Evolutionary conservation across 1,140 invertebrate genomes (phyloP).

Genomic region (Bombus affinis): DNA sequence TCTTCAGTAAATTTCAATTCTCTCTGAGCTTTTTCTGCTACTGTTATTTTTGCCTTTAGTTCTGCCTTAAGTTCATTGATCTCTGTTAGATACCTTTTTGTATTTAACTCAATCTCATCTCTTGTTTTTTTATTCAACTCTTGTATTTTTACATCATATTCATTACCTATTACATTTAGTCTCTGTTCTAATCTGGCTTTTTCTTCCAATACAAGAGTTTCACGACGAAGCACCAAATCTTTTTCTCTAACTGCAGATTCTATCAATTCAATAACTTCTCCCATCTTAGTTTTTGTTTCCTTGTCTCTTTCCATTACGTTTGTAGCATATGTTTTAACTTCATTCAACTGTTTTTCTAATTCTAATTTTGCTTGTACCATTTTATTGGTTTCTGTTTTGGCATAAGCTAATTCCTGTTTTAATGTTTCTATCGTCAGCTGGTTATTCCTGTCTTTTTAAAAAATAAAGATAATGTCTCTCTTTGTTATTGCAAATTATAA

Average conservation of each 20-base stretch:
- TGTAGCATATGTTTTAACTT: constrained; percentile 61
- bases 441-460: constrained; percentile 71
- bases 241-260: constrained; percentile 82
- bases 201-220: constrained; percentile 77
- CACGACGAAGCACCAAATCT: constrained; percentile 81
- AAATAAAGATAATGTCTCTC: constrained; percentile 39
- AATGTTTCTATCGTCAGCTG: constrained; percentile 66
- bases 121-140: constrained; percentile 68
- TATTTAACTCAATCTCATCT: constrained; percentile 69
- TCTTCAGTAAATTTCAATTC: constrained; percentile 83
- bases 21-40: constrained; percentile 75
- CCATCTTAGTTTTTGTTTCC: constrained; percentile 77
- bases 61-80: constrained; percentile 78
- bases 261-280: constrained; percentile 82
- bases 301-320: constrained; percentile 69
- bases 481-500: constrained; percentile 12
- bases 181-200: constrained; percentile 66
- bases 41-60: constrained; percentile 73
- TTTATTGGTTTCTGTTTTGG: constrained; percentile 68
- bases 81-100: constrained; percentile 74
- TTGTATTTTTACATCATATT: constrained; percentile 70
- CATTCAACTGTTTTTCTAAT: constrained; percentile 71
- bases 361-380: constrained; percentile 63
- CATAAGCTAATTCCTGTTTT: constrained; percentile 66
- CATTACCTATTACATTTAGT: constrained; percentile 67